These are phyloP conservation scores for Lagria hirta DNA, from an alignment of 2,888 invertebrate species.

Conservation along the genomic window DNA sequence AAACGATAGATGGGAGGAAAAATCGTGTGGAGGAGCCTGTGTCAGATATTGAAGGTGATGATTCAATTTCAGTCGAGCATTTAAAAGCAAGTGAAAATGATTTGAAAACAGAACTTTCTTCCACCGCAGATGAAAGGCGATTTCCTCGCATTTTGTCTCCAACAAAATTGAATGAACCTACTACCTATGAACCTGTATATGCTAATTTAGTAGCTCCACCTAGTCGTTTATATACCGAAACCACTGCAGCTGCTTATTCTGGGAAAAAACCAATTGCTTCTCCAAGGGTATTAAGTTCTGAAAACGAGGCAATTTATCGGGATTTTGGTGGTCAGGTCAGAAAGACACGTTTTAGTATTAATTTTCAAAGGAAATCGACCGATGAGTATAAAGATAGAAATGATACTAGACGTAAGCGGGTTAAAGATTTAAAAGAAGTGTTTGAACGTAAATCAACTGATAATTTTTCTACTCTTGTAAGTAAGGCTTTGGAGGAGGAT, in stretches of 20 bases:
- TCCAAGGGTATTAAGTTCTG: conserved; percentile 5
- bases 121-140: conserved; percentile 8
- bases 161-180: conserved; percentile 13
- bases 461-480: not conserved
- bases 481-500: not conserved
- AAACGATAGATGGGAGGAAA: no score
- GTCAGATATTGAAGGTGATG: no score
- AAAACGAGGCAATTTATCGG: not conserved
- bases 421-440: conserved; percentile 8
- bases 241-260: not conserved
- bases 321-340: conserved; percentile 13
- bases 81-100: no score
- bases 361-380: conserved; percentile 3
- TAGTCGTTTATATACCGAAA: not conserved
- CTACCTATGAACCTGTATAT: conserved; percentile 35
- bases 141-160: conserved; percentile 9
- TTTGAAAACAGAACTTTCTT: no score
- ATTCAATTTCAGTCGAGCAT: no score
- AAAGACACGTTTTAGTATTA: conserved; percentile 11
- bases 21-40: no score
- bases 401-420: conserved; percentile 1
- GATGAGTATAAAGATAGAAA: conserved; percentile 8
- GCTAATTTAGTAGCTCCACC: conserved; percentile 22
- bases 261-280: conserved; percentile 11
- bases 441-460: conserved; percentile 5